Base-by-base conservation (phyloP, 2,113 vertebrate genomes). In the Rhinogobius similis region DNA sequence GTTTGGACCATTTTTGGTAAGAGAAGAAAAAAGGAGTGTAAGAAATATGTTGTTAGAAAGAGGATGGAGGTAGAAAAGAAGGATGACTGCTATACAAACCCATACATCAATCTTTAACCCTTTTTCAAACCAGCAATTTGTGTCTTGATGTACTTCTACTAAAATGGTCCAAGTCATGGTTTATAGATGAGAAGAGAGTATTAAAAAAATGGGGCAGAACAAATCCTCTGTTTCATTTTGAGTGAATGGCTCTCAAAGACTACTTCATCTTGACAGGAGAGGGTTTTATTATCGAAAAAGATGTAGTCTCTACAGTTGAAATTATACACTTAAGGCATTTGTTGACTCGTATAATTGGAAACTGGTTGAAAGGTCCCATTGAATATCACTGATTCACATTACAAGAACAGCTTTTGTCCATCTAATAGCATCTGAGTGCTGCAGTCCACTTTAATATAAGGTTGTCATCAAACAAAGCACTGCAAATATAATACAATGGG, bases 1-100 rank as follows among this genome's bases (percentile, higher is more conserved):
- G 27, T 61, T 46, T 48, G 11, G 10, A 26, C 26, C 36, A n/a
- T 62, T 39, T 39, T 5, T 44, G 14, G 20, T 18, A 26, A 9
- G 6, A 4, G 50, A 20, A 13, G 27, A 36, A 26, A 20, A 32
- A 50, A 43, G 8, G 6, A 48, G 11, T n/a, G 2, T 18, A 16
- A 32, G 24, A 72, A 36, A 65, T 1, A 62, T 55, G 0, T 18
- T 24, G 41, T 32, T 41, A 27, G 29, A 38, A 61, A 62, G 52
- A 0, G 10, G 32, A 67, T 39, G 58, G 52, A 71, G 73, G 69
- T 76, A 61, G 46, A 80, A 67, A 59, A 48, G 70, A 44, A 36
- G 43, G 64, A 63, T 32, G 69, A n/a, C 7, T n/a, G 23, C 27
- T 52, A 18, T 69, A 32, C 16, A 41, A 46, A 64, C 46, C 20